phyloP scores from a whole-genome alignment of 1,140 invertebrate genomes.

The Bilobella aurantiaca region DNA sequence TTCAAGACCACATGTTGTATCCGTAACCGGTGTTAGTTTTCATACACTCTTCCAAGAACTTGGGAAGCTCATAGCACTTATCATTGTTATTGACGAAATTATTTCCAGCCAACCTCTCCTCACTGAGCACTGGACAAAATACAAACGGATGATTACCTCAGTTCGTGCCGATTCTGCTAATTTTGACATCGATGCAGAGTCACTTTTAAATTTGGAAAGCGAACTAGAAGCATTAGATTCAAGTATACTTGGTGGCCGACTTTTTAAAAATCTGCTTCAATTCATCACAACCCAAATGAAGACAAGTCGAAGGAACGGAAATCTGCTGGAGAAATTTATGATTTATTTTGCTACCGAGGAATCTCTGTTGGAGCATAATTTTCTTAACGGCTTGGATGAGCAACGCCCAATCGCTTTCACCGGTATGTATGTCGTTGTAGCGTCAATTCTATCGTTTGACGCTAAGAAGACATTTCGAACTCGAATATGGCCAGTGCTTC shows the following conservation, averaged over 20 bases:
- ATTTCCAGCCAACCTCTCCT: conserved; percentile 50
- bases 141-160: conserved; percentile 56
- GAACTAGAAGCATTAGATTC: conserved; percentile 54
- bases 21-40: conserved; percentile 21
- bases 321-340: conserved; percentile 23
- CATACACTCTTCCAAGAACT: conserved; percentile 49
- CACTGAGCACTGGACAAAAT: conserved; percentile 58
- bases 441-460: conserved; percentile 18
- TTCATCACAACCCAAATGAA: conserved; percentile 5
- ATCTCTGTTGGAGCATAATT: conserved; percentile 26
- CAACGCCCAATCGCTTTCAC: conserved; percentile 31
- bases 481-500: conserved; percentile 26
- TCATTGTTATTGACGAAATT: conserved; percentile 62
- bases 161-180: conserved; percentile 55
- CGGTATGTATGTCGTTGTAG: conserved; percentile 22
- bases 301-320: conserved; percentile 11
- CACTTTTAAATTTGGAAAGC: conserved; percentile 54
- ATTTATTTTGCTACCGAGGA: conserved; percentile 22
- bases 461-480: conserved; percentile 22
- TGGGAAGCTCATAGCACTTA: conserved; percentile 53
- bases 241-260: conserved; percentile 50
- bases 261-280: conserved; percentile 49
- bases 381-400: conserved; percentile 28
- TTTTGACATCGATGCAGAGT: conserved; percentile 46
- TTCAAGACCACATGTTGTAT: conserved; percentile 28